Base-by-base conservation (phyloP, 2,797 vertebrate species). In the Lagothrix lagotricha region DNA sequence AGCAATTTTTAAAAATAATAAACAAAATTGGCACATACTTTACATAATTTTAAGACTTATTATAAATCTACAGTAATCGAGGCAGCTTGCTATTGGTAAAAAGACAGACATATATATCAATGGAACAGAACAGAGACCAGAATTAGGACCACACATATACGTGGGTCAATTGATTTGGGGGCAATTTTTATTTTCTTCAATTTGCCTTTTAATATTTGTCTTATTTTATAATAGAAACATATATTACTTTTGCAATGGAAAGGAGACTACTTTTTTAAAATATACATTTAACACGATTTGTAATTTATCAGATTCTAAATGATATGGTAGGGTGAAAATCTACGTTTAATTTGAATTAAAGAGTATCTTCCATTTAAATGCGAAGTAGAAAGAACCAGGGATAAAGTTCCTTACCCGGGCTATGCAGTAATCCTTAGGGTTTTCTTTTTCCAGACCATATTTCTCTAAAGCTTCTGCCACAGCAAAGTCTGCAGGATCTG, bases 401-500 rank as follows among this genome's bases (percentile, higher is more conserved):
- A 67, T 57, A 4, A 4, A 28, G 83, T 67, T 77, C 41, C 98
- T 98, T 98, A 99, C 99, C 99, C 99, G 98, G 81, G 99, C 99
- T 13, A 99, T 99, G 98, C 99, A 99, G 98, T 99, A 99, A 95
- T 99, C 99, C 98, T 99, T 99, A 20, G 99, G 99, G 94, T 99
- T 99, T 98, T 99, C 99, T 97, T 99, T 99, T 97, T 99, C 99
- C 98, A 99, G 98, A 11, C 99, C 99, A 0, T 99, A 99, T 96
- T 99, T 99, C 98, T 99, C 99, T 97, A 99, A 97, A 30, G 99
- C 99, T 98, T 99, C 99, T 5, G 99, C 98, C 98, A 99, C 99
- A 2, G 99, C 99, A n/a, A 99, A 99, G 98, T 99, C 99, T 0
- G 99, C 99, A 17, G 99, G 99, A 98, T 99, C 99, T 1, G 99